These are phyloP conservation scores for Agrypnia vestita DNA, from an alignment of 1,140 invertebrate species.

Conservation along the genomic window DNA sequence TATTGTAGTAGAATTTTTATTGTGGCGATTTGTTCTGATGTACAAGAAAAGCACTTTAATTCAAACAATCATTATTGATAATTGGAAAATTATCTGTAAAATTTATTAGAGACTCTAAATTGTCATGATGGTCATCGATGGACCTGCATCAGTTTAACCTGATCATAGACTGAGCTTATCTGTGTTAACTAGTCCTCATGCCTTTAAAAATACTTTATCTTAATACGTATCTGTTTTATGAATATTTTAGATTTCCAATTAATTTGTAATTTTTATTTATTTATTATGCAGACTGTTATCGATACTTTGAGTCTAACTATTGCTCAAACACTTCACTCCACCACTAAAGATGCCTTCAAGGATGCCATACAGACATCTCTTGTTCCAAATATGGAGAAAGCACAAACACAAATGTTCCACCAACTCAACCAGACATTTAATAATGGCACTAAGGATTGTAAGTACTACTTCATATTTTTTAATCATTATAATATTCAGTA, in stretches of 20 bases:
- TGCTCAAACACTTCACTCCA: constrained; percentile 77
- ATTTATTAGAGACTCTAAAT: too few relatives aligned
- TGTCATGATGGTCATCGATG: too few relatives aligned
- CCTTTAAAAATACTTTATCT: too few relatives aligned
- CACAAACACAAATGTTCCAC: constrained; percentile 87
- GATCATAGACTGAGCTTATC: too few relatives aligned
- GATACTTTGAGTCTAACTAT: constrained; percentile 82
- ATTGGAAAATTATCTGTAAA: too few relatives aligned
- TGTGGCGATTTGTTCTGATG: too few relatives aligned
- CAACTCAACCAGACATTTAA: constrained; percentile 92
- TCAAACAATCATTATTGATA: too few relatives aligned
- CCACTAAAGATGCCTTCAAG: constrained; percentile 81
- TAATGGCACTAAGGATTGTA: constrained; percentile 91
- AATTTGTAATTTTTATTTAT: constrained; percentile 20
- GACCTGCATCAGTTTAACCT: too few relatives aligned
- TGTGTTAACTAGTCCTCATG: too few relatives aligned
- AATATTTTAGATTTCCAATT: not conserved
- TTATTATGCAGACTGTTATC: constrained; percentile 76
- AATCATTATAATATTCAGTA: not conserved
- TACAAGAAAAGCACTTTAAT: too few relatives aligned
- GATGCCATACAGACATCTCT: constrained; percentile 83
- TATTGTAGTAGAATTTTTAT: too few relatives aligned
- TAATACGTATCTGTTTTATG: too few relatives aligned
- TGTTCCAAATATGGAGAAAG: constrained; percentile 88
- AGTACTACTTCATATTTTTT: constrained; percentile 66